A percentile compares a stretch with the other conserved stretches of the same genome.
Conservation (phyloP, 2,888 invertebrate species). For the Zaprionus bogoriensis region DNA sequence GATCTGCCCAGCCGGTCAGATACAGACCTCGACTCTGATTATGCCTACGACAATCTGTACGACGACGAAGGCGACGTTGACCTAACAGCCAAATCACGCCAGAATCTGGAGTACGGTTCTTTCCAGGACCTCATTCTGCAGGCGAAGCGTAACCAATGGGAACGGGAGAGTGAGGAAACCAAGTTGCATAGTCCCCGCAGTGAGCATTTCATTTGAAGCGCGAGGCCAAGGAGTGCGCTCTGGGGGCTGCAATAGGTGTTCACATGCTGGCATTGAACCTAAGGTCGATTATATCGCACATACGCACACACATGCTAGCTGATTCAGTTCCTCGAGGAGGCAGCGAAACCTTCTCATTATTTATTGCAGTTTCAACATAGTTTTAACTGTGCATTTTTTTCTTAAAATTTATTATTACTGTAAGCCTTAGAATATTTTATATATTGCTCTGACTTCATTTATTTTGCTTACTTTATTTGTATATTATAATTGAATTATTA, state of each 20-base stretch:
- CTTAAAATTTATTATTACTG: too few relatives aligned
- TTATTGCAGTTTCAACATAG: slow-evolving; percentile 13
- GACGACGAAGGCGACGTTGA: slow-evolving; percentile 73
- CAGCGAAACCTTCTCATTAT: not conserved
- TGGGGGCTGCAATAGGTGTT: slow-evolving; percentile 47
- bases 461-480: too few relatives aligned
- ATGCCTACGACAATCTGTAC: slow-evolving; percentile 72
- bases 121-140: slow-evolving; percentile 77
- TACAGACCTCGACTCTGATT: slow-evolving; percentile 53
- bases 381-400: too few relatives aligned
- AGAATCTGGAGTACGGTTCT: slow-evolving; percentile 71
- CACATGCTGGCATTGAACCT: slow-evolving; percentile 67
- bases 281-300: not conserved
- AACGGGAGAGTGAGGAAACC: slow-evolving; percentile 67
- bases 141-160: slow-evolving; percentile 68
- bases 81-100: slow-evolving; percentile 59
- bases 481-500: too few relatives aligned
- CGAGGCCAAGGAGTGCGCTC: not conserved
- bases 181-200: slow-evolving; percentile 54
- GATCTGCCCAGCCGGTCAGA: slow-evolving; percentile 20
- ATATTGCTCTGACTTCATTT: too few relatives aligned
- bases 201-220: slow-evolving; percentile 59
- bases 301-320: not conserved
- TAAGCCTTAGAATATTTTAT: too few relatives aligned
- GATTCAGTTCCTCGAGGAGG: not conserved